Base-by-base conservation (phyloP, 2,113 vertebrate genomes). In the Delphinus delphis region DNA sequence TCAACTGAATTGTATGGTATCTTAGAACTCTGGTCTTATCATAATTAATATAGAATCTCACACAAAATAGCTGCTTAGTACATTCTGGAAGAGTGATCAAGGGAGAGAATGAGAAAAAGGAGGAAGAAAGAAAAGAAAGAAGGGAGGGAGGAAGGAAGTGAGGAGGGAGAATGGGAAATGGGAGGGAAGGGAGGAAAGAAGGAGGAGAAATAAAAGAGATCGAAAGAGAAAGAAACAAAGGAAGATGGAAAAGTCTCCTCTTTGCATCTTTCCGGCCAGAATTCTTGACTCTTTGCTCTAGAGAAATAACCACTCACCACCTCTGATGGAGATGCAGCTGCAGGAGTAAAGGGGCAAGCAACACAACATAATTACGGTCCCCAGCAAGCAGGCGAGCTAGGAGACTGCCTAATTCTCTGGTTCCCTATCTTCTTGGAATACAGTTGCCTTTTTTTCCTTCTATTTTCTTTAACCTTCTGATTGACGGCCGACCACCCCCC, bases 391-490 rank as follows among this genome's bases (percentile, higher is more conserved):
- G 4, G n/a, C 4, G 7, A n/a, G 36, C 4, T 2, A 26, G 38
- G 33, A 87, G 70, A 21, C 12, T 20, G 3, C 65, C 55, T 55
- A 74, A 58, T 33, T 73, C 55, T 28, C 12, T 25, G 88, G 62
- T 28, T 94, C 23, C 6, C 28, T 58, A 25, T 82, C 76, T 92
- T 6, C 2, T 23, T 93, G 81, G 28, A 91, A 85, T 0, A 15
- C 93, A 86, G 58, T 25, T 73, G 17, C 15, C 14, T 83, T 62
- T 95, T 67, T 95, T 18, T 77, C 63, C 83, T 80, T 36, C 36
- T 70, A 18, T 70, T 63, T 81, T 95, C 96, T 93, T 95, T 23
- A 95, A 25, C 38, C 26, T 11, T 83, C 55, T 93, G 88, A 97
- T 68, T 96, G 93, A 97, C 26, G 0, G 65, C 28, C 62, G 63